phyloP scores from a whole-genome alignment of 2,797 vertebrate genomes.

The Pipistrellus nathusii region DNA sequence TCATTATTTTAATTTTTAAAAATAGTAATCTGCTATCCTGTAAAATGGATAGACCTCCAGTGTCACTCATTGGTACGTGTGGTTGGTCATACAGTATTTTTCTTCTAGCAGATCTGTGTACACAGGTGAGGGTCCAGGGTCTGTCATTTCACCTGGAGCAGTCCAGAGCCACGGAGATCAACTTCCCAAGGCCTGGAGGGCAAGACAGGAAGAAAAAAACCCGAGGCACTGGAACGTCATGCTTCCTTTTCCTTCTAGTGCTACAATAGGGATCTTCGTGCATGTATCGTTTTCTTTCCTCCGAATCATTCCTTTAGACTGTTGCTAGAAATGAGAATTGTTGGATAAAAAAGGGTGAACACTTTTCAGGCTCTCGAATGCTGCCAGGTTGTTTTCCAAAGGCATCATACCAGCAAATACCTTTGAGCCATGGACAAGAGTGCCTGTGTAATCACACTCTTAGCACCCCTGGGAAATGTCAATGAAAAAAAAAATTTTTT shows the following conservation, averaged over 20 bases:
- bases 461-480: not conserved
- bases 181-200: not conserved
- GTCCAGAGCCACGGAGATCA: not conserved
- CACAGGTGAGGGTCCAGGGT: not conserved
- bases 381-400: slow-evolving; percentile 54
- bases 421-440: not conserved
- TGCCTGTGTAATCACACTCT: slow-evolving; percentile 41
- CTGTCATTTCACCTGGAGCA: not conserved
- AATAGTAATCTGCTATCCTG: not conserved
- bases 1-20: slow-evolving; percentile 31
- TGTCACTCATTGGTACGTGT: not conserved
- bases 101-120: not conserved
- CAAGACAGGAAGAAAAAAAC: not conserved
- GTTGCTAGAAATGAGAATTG: slow-evolving; percentile 56
- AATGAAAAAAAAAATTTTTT: slow-evolving; percentile 39
- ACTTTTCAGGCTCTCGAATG: slow-evolving; percentile 51
- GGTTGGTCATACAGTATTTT: slow-evolving; percentile 20
- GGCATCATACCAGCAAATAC: not conserved
- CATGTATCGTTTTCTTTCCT: slow-evolving; percentile 36
- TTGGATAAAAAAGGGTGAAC: not conserved
- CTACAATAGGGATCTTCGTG: not conserved
- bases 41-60: not conserved
- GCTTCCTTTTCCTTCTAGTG: not conserved
- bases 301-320: slow-evolving; percentile 36
- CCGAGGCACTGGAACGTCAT: not conserved